phyloP scores from a whole-genome alignment of 1,140 invertebrate genomes.

The Cydia strobilella region DNA sequence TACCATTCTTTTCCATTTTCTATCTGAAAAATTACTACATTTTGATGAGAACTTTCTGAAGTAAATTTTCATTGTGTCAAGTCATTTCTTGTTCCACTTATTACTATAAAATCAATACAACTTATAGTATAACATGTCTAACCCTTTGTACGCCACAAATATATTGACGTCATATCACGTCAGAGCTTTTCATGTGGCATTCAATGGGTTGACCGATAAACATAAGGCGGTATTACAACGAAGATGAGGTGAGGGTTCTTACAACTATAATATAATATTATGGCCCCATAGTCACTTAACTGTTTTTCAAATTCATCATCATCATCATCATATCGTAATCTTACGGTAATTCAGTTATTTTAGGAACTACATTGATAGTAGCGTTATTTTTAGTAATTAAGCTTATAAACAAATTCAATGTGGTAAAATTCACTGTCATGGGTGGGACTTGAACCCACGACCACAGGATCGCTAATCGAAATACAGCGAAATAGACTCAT shows the following conservation, averaged over 20 bases:
- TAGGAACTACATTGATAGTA: background rate
- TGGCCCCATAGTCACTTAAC: constrained; percentile 6
- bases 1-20: background rate
- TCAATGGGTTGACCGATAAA: constrained; percentile 8
- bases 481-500: too few relatives aligned
- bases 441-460: too few relatives aligned
- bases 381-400: too few relatives aligned
- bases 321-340: constrained; percentile 6
- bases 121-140: constrained; percentile 29
- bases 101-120: background rate
- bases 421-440: too few relatives aligned
- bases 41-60: background rate
- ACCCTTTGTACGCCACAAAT: constrained; percentile 7
- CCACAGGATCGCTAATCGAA: too few relatives aligned
- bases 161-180: background rate
- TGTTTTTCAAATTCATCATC: background rate
- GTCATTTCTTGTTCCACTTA: background rate
- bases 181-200: background rate
- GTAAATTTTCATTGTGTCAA: background rate
- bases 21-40: too few relatives aligned
- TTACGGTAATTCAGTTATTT: background rate
- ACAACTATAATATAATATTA: background rate
- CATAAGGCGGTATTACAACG: constrained; percentile 30
- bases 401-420: too few relatives aligned
- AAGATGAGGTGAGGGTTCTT: constrained; percentile 36